phyloP scores from a whole-genome alignment of 2,797 vertebrate genomes.

The Coranthus polyacanthus region DNA sequence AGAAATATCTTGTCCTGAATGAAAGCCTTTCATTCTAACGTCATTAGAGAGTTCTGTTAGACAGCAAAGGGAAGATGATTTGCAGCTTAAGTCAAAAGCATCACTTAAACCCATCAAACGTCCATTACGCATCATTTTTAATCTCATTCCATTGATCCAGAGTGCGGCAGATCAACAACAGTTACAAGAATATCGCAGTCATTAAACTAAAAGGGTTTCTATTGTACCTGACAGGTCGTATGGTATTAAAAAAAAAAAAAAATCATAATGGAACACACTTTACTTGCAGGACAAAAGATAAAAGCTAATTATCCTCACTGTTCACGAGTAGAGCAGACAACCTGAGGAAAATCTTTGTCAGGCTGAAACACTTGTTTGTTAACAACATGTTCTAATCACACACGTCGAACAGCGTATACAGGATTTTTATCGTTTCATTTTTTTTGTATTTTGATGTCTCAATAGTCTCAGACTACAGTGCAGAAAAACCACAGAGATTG shows the following conservation, averaged over 20 bases:
- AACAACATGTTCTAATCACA: neutral
- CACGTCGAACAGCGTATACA: neutral
- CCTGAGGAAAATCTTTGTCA: neutral
- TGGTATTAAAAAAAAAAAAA: slow-evolving; percentile 1
- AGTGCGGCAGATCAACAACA: slow-evolving; percentile 53
- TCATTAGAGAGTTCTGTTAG: slow-evolving; percentile 25
- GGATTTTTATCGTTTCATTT: neutral
- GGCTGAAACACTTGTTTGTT: neutral
- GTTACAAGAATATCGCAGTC: slow-evolving; percentile 21
- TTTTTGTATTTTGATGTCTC: slow-evolving; percentile 3
- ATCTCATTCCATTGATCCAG: slow-evolving; percentile 53
- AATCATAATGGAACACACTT: slow-evolving; percentile 15
- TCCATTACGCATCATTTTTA: slow-evolving; percentile 53
- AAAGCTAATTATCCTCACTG: slow-evolving; percentile 10
- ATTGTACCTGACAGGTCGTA: slow-evolving; percentile 28
- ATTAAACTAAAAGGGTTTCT: slow-evolving; percentile 32
- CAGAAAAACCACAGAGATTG: neutral
- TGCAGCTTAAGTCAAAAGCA: slow-evolving; percentile 39
- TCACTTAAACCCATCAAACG: slow-evolving; percentile 63
- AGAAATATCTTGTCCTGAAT: slow-evolving; percentile 19
- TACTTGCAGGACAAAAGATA: slow-evolving; percentile 14
- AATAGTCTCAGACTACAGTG: neutral
- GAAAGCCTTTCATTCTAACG: slow-evolving; percentile 39
- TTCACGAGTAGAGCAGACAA: slow-evolving; percentile 2
- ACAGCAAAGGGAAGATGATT: slow-evolving; percentile 41